These are phyloP conservation scores for Cephalophus harveyi DNA, from an alignment of 2,113 vertebrate species.

Conservation along the genomic window DNA sequence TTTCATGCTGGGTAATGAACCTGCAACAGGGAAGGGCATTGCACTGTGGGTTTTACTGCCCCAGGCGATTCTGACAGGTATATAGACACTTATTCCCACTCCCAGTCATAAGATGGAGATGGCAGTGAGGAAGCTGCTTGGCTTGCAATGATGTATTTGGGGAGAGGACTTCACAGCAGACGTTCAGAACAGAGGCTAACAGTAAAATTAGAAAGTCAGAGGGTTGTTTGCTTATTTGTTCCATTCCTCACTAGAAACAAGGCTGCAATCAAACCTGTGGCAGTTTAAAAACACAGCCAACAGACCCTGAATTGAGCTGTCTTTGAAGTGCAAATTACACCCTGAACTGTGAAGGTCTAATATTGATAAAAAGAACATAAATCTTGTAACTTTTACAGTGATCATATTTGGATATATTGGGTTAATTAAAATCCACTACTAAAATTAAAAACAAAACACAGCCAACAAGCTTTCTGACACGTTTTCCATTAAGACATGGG, in stretches of 20 bases:
- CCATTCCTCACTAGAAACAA: background rate
- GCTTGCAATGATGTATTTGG: background rate
- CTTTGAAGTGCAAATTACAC: background rate
- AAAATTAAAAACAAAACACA: background rate
- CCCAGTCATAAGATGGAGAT: background rate
- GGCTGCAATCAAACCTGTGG: background rate
- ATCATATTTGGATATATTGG: background rate
- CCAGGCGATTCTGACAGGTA: background rate
- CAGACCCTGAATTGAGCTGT: background rate
- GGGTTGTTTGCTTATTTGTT: background rate
- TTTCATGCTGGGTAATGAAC: constrained; percentile 16
- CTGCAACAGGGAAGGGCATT: background rate
- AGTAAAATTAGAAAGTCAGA: background rate
- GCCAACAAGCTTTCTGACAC: background rate
- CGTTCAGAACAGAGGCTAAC: background rate
- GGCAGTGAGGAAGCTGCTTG: background rate
- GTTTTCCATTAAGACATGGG: background rate
- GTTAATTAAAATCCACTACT: background rate
- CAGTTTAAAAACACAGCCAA: background rate
- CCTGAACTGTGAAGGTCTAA: background rate
- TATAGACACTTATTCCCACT: background rate
- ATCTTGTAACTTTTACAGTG: background rate
- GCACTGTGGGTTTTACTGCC: background rate
- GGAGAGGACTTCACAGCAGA: background rate
- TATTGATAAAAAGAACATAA: background rate